Conservation (phyloP, 2,113 vertebrate genomes). For the Eurypyga helias region DNA sequence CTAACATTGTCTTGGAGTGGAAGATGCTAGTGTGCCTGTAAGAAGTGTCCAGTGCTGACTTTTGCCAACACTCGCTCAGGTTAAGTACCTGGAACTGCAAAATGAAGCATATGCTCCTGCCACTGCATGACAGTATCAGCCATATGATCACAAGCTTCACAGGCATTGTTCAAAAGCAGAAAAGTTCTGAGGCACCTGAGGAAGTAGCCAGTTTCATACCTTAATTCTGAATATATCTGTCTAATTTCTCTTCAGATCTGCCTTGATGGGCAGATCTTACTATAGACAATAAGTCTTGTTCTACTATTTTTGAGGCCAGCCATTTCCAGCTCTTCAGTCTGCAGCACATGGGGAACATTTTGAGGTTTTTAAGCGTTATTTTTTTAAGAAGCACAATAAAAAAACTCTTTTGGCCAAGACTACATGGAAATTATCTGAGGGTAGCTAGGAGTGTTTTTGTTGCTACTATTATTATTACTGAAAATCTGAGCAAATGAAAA, state of each 20-base stretch:
- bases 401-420: background rate
- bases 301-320: background rate
- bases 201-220: background rate
- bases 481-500: background rate
- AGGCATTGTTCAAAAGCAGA: background rate
- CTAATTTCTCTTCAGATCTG: background rate
- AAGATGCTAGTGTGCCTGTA: background rate
- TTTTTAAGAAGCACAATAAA: background rate
- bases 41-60: background rate
- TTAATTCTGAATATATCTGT: background rate
- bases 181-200: background rate
- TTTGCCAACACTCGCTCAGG: background rate
- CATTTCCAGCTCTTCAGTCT: background rate
- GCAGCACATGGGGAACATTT: background rate
- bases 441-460: background rate
- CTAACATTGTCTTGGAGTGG: background rate
- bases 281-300: background rate
- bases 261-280: background rate
- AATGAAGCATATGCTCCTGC: rapidly evolving
- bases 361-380: background rate
- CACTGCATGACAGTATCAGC: background rate
- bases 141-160: rapidly evolving
- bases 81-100: background rate
- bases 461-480: background rate
- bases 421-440: background rate